phyloP scores from a whole-genome alignment of 2,888 invertebrate species.

The Drosophila testacea region DNA sequence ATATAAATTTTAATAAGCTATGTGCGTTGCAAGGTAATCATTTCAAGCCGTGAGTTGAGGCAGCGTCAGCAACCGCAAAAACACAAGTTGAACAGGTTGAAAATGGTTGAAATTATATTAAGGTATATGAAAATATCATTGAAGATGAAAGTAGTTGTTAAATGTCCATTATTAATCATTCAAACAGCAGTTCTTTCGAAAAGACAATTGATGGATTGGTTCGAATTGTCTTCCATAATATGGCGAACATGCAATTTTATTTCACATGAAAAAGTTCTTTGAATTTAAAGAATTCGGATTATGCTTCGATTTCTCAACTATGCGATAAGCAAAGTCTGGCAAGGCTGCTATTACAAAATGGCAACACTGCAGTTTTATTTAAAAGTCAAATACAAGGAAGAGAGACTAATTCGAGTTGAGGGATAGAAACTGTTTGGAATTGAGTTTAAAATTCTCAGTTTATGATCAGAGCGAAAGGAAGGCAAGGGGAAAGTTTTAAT shows the following conservation, averaged over 20 bases:
- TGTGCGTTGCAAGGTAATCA: slow-evolving; percentile 33
- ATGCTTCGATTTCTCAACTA: background rate
- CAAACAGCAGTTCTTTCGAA: background rate
- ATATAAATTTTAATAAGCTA: slow-evolving; percentile 60
- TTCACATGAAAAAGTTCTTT: background rate
- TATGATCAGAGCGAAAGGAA: background rate
- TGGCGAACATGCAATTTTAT: background rate
- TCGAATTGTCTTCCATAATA: background rate
- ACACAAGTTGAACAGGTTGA: slow-evolving; percentile 7
- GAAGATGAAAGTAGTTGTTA: background rate
- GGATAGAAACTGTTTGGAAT: slow-evolving; percentile 15
- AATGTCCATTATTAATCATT: slow-evolving; percentile 15
- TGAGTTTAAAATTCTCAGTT: background rate
- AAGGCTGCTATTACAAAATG: background rate
- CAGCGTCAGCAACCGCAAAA: slow-evolving; percentile 18
- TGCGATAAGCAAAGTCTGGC: background rate
- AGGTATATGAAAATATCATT: background rate
- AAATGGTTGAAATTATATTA: background rate
- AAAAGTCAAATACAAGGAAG: background rate
- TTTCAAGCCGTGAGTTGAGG: background rate
- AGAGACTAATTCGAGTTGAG: background rate
- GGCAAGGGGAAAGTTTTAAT: slow-evolving; percentile 35
- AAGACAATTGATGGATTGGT: background rate
- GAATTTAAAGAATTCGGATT: background rate
- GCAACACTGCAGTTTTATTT: background rate